phyloP scores from a whole-genome alignment of 2,888 invertebrate species.

The Stenodema calcarata region DNA sequence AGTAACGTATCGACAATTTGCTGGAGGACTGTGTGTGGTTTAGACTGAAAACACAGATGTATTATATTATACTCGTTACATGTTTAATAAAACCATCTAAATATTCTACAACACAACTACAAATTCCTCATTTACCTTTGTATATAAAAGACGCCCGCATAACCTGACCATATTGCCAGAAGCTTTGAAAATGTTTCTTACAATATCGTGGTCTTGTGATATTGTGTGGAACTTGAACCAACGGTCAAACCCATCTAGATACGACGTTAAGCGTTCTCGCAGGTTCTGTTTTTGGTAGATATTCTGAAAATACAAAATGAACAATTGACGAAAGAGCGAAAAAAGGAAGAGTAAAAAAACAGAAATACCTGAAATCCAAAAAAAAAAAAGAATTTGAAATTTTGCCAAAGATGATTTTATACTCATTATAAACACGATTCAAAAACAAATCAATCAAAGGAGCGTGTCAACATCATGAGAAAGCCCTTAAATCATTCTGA shows the following conservation, averaged over 20 bases:
- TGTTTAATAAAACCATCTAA: neutral
- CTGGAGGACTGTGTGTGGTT: slow-evolving; percentile 64
- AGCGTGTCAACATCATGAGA: no score
- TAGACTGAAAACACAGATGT: slow-evolving; percentile 54
- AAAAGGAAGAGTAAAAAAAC: no score
- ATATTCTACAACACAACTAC: no score
- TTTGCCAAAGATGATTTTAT: no score
- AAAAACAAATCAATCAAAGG: no score
- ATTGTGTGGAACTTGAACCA: slow-evolving; percentile 57
- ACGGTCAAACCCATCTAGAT: slow-evolving; percentile 58
- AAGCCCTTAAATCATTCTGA: no score
- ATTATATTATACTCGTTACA: neutral
- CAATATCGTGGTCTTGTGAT: slow-evolving; percentile 56
- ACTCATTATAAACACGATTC: no score
- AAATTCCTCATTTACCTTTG: slow-evolving; percentile 56
- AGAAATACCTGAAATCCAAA: no score
- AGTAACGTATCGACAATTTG: slow-evolving; percentile 64
- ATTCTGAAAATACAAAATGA: slow-evolving; percentile 55
- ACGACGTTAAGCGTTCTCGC: slow-evolving; percentile 56
- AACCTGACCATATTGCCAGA: slow-evolving; percentile 58
- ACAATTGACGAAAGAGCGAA: no score
- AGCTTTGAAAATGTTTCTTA: slow-evolving; percentile 57
- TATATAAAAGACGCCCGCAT: slow-evolving; percentile 58
- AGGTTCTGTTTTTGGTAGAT: slow-evolving; percentile 56
- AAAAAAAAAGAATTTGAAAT: no score